These are phyloP conservation scores for Prionchulus punctatus DNA, from an alignment of 2,888 invertebrate genomes.

Conservation along the genomic window DNA sequence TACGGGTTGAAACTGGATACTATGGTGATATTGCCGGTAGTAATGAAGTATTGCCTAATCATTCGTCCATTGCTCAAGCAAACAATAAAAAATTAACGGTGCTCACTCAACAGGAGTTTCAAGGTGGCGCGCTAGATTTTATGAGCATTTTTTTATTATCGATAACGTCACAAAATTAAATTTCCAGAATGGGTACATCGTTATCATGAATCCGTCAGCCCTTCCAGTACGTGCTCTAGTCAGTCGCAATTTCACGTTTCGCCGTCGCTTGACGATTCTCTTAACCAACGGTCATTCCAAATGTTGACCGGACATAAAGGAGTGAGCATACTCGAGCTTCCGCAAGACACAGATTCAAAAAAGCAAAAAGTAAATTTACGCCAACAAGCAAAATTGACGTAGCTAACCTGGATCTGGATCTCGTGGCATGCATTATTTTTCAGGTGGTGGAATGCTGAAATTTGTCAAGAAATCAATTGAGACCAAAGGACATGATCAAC, in stretches of 20 bases:
- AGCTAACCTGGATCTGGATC: no score
- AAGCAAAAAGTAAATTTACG: neutral
- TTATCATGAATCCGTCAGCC: neutral
- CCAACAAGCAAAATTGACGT: no score
- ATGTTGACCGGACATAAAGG: neutral
- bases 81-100: conserved; percentile 6
- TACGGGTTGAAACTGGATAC: conserved; percentile 58
- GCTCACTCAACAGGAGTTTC: conserved; percentile 7
- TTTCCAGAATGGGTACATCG: neutral
- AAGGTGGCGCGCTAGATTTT: no score
- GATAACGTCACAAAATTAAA: no score
- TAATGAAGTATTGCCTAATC: conserved; percentile 17
- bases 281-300: neutral
- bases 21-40: conserved; percentile 41
- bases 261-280: neutral
- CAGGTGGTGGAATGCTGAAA: neutral
- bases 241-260: neutral
- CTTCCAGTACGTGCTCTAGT: neutral
- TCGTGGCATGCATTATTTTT: neutral
- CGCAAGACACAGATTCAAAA: neutral
- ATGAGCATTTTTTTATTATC: no score
- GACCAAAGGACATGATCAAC: no score
- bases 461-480: no score
- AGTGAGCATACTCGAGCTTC: neutral
- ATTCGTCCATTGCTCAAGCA: conserved; percentile 5